phyloP scores from a whole-genome alignment of 37 sponge, comb jelly and placozoan genomes.

The Beroe forskalii region DNA sequence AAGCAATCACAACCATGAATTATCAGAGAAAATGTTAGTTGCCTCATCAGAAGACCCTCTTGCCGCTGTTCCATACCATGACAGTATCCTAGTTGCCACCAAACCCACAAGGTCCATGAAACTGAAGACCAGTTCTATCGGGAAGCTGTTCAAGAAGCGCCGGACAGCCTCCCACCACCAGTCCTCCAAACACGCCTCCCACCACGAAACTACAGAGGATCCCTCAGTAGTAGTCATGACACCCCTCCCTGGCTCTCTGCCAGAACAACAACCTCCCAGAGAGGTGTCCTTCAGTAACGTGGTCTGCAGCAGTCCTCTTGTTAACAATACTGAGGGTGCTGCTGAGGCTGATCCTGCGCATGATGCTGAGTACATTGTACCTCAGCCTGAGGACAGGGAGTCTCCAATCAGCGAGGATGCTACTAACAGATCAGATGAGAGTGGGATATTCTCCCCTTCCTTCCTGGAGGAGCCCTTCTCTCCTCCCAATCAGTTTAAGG shows the following conservation, averaged over 20 bases:
- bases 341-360: background rate
- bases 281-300: conserved; percentile 19
- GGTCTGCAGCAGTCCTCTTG: background rate
- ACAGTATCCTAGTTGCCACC: background rate
- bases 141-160: conserved; percentile 21
- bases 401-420: background rate
- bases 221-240: no score
- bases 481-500: background rate
- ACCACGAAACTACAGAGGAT: background rate
- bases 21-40: background rate
- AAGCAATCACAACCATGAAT: background rate
- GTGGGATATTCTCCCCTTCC: conserved; percentile 46
- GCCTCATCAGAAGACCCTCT: background rate
- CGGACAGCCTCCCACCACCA: background rate
- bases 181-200: background rate
- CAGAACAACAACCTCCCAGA: background rate
- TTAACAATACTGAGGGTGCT: background rate
- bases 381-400: background rate
- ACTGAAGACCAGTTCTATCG: background rate
- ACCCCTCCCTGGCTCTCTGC: background rate
- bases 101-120: background rate
- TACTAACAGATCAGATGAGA: conserved; percentile 4
- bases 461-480: conserved; percentile 14
- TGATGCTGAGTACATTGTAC: background rate
- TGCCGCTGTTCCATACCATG: background rate